A percentile compares a stretch with the other conserved stretches of the same genome.
These are phyloP conservation scores for Pinna nobilis DNA, from an alignment of 1,140 invertebrate genomes.

Conservation along the genomic window DNA sequence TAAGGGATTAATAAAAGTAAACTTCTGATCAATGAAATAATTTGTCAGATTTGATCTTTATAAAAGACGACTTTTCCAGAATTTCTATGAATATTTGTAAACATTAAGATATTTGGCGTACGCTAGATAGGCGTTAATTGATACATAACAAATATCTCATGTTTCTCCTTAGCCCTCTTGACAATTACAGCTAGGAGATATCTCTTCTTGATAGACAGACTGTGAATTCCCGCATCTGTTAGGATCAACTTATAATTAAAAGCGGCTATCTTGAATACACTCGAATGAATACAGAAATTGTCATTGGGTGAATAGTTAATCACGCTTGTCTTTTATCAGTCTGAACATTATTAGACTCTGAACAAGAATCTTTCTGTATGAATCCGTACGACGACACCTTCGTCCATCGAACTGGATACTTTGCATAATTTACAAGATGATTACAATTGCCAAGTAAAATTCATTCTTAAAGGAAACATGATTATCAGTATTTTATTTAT, in stretches of 20 bases:
- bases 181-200: background rate
- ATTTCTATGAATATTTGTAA: background rate
- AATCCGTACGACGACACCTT: too few species aligned
- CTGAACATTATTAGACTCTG: too few species aligned
- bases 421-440: too few species aligned
- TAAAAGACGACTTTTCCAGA: background rate
- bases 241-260: background rate
- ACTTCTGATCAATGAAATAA: too few species aligned
- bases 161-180: background rate
- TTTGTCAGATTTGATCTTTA: background rate
- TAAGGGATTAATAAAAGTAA: too few species aligned
- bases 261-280: background rate
- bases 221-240: background rate
- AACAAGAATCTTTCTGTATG: too few species aligned
- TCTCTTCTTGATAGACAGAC: background rate
- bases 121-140: background rate
- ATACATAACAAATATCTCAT: background rate
- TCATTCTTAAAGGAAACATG: too few species aligned
- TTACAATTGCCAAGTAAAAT: too few species aligned
- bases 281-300: background rate
- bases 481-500: too few species aligned
- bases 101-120: background rate
- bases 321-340: background rate
- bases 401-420: too few species aligned
- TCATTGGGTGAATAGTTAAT: background rate